These are phyloP conservation scores for Orthosia gracilis DNA, from an alignment of 2,888 invertebrate genomes.

Conservation along the genomic window DNA sequence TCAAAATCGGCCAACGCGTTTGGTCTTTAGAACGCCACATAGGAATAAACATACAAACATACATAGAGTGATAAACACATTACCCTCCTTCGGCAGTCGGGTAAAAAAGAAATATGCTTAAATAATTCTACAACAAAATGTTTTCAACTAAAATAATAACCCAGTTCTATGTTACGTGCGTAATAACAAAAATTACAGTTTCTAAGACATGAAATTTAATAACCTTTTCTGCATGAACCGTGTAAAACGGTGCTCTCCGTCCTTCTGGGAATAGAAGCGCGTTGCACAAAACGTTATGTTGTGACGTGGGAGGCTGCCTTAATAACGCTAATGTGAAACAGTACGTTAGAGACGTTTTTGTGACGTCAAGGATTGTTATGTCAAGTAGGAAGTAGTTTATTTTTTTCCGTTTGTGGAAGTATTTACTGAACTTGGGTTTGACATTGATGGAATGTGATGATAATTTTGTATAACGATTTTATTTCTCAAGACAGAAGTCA, in stretches of 20 bases:
- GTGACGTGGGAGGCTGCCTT: conserved; percentile 17
- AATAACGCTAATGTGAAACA: conserved; percentile 19
- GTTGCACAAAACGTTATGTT: conserved; percentile 21
- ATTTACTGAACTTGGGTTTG: background rate
- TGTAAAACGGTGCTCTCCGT: background rate
- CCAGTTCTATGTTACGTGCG: background rate
- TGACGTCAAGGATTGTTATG: conserved; percentile 13
- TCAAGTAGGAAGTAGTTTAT: background rate
- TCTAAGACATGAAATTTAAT: conserved; percentile 7
- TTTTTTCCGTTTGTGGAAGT: background rate
- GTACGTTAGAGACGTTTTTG: conserved; percentile 20
- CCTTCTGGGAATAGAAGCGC: conserved; percentile 13
- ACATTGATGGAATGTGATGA: background rate
- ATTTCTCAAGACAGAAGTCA: background rate
- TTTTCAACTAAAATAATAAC: background rate
- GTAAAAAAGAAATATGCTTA: background rate
- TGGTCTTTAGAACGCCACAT: too few species aligned
- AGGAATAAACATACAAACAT: too few species aligned
- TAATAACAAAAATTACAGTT: conserved; percentile 17
- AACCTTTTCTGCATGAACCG: conserved; percentile 1
- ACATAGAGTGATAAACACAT: too few species aligned
- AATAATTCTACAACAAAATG: background rate
- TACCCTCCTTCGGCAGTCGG: too few species aligned
- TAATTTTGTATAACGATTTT: background rate
- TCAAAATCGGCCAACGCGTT: too few species aligned